Evolutionary conservation across 2,113 vertebrate species (phyloP), one percentile per base, ranked within the genome.

Genomic region (Cephalopholis sonnerati): DNA sequence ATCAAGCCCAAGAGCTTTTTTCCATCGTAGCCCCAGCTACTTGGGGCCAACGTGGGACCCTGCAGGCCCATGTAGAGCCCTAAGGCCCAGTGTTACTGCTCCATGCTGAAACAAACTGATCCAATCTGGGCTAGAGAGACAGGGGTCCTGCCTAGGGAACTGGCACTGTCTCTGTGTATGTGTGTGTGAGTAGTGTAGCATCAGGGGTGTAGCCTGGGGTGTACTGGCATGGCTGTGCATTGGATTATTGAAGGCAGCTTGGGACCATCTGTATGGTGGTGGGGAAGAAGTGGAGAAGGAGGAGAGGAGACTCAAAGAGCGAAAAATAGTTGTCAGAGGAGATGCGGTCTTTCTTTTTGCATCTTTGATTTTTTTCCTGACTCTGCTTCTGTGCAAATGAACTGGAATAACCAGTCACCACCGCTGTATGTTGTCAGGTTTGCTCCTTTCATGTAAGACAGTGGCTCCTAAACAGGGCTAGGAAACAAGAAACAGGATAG

Each of bases 221-320:
- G 89, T 92, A 82, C 94, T 94, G 94, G 94, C 94, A 94, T 92
- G 88, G 85, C 85, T 86, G 81, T 82, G 89, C 87, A 67, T 93
- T 94, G 94, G 92, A 94, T 94, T 94, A 94, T 92, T 93, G 91
- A 94, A 93, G 94, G 93, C 93, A 93, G 92, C 93, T 92, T 93
- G 92, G 92, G 92, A 94, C 94, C 94, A 94, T 94, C 94, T 94
- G 94, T 92, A 92, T 93, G 90, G 73, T 91, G 85, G 85, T 82
- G 73, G 74, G 78, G 87, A 92, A 89, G 88, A 86, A 83, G 83
- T 16, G 41, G 54, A 76, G 62, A 64, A 83, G 86, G 54, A 87
- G 53, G 48, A 76, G 77, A 85, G 54, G 53, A 66, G 66, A 77
- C 55, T 29, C n/a, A 59, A 78, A 66, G 54, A 61, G 59, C 4